Base-by-base conservation (phyloP, 2,888 invertebrate species). In the Cheilosia variabilis region DNA sequence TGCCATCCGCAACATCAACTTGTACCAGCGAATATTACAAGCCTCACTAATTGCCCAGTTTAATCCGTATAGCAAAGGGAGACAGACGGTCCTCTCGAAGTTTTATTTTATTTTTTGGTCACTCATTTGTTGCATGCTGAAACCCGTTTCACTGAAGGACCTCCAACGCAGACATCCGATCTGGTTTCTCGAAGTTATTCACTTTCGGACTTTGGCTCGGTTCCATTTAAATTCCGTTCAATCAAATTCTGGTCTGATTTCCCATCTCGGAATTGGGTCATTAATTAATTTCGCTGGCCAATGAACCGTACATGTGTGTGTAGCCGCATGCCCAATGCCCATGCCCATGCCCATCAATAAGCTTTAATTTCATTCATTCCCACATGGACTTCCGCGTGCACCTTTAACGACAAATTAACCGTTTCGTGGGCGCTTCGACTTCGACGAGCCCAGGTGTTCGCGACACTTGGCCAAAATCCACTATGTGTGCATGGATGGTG, bases 21-120 rank as follows among this genome's bases (percentile, higher is more conserved):
- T 76, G 81, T 63, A 77, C 77, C 81, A 45, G 71, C 57, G 86
- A 77, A 81, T 76, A 71, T 81, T 81, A 86, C 86, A 86, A 81
- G 66, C 86, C 76, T 66, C 86, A 81, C 86, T 86, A 86, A 86
- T 86, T 86, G 81, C 72, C 43, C 71, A 63, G 53, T 68, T 84
- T 77, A 77, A 82, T 76, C 76, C 58, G 52, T 19, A 19, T 58
- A 55, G 47, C 45, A 5, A 76, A 69, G 55, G 68, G 81, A 34
- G 27, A 43, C 17, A 43, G 19, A 24, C 41, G 17, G 50, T 47
- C 45, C n/a, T 17, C 31, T 71, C 60, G 17, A 58, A 58, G 43
- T 62, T 75, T 60, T 63, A 73, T 65, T 65, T 73, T 47, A 62
- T 63, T 66, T 47, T 9, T 60, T 66, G 58, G 65, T 41, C 78